These are phyloP conservation scores for Amblyjoppa fuscipennis DNA, from an alignment of 2,888 invertebrate genomes.

Conservation along the genomic window DNA sequence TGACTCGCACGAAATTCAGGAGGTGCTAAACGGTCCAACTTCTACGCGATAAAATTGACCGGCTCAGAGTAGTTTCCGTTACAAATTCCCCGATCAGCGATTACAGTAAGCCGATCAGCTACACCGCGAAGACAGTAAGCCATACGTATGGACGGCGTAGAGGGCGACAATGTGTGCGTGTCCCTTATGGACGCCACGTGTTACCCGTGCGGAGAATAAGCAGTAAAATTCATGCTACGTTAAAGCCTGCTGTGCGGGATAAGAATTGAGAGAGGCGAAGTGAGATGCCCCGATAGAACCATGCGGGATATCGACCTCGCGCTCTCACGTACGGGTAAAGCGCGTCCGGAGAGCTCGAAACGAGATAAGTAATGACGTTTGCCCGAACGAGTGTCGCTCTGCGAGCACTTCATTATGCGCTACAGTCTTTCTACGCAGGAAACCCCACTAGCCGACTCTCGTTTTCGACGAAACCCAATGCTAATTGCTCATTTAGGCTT, in stretches of 20 bases:
- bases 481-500: conserved; percentile 15
- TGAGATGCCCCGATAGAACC: conserved; percentile 17
- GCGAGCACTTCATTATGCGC: conserved; percentile 48
- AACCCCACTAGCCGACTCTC: background rate
- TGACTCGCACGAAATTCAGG: background rate
- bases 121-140: conserved; percentile 18
- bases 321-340: conserved; percentile 50
- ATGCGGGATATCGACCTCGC: conserved; percentile 39
- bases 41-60: background rate
- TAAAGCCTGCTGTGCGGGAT: conserved; percentile 50
- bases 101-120: conserved; percentile 24
- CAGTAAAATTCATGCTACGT: conserved; percentile 43
- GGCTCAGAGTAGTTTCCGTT: conserved; percentile 11
- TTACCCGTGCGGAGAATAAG: conserved; percentile 15
- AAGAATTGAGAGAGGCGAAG: conserved; percentile 48
- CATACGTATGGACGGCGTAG: background rate
- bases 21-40: background rate
- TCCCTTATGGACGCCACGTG: conserved; percentile 52
- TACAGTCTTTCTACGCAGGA: conserved; percentile 17
- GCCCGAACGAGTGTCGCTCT: conserved; percentile 37
- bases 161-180: conserved; percentile 34
- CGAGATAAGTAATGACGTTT: conserved; percentile 51
- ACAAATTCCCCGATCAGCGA: conserved; percentile 18
- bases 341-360: conserved; percentile 1
- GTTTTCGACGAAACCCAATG: conserved; percentile 27